These are phyloP conservation scores for Neelides sp. DNA, from an alignment of 1,140 invertebrate genomes.

Conservation along the genomic window DNA sequence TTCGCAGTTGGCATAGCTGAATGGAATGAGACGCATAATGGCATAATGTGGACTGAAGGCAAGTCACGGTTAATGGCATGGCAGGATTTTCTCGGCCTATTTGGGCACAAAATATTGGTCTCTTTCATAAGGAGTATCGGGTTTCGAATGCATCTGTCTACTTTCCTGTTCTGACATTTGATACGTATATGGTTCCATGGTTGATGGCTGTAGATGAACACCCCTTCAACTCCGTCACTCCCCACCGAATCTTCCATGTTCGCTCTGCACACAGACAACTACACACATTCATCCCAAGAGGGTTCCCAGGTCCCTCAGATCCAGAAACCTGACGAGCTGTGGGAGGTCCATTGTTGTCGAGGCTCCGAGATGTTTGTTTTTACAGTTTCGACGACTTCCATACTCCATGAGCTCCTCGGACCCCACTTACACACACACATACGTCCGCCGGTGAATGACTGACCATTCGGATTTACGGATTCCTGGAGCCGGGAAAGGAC, in stretches of 20 bases:
- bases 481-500: too few relatives aligned
- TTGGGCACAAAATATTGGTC: slow-evolving; percentile 23
- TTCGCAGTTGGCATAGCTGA: too few relatives aligned
- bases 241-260: background rate
- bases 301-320: slow-evolving; percentile 3
- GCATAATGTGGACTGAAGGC: too few relatives aligned
- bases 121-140: slow-evolving; percentile 29
- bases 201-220: slow-evolving; percentile 2
- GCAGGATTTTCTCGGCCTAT: slow-evolving; percentile 17
- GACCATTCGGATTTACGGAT: too few relatives aligned
- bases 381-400: slow-evolving; percentile 18
- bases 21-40: too few relatives aligned
- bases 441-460: too few relatives aligned
- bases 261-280: background rate
- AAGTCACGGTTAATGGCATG: slow-evolving; percentile 20
- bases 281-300: background rate
- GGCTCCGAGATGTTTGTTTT: slow-evolving; percentile 27
- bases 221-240: slow-evolving; percentile 5
- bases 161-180: slow-evolving; percentile 30
- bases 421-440: background rate
- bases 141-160: slow-evolving; percentile 30
- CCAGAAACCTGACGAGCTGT: slow-evolving; percentile 21
- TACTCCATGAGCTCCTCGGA: slow-evolving; percentile 1
- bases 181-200: slow-evolving; percentile 24
- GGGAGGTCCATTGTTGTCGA: slow-evolving; percentile 29